These are phyloP conservation scores for Sebastes cheni DNA, from an alignment of 2,797 vertebrate species.

Conservation along the genomic window DNA sequence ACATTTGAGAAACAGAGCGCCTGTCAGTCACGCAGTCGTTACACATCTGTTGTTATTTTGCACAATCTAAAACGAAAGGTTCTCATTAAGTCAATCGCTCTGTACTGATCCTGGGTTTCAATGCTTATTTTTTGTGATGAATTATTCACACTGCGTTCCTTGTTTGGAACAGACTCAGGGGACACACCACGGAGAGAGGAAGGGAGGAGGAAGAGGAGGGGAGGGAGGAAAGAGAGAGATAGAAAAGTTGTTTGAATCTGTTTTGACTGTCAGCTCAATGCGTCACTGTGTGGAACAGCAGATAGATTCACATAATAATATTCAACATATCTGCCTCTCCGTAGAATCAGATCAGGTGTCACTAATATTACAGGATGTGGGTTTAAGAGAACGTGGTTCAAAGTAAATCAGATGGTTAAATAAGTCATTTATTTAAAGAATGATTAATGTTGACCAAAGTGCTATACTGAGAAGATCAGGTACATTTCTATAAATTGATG, in stretches of 20 bases:
- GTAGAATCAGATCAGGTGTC: conserved; percentile 2
- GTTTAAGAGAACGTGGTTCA: neutral
- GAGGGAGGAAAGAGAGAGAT: neutral
- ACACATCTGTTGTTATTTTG: conserved; percentile 24
- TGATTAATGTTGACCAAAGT: neutral
- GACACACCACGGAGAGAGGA: neutral
- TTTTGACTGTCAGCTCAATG: conserved; percentile 21
- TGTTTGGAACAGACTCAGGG: conserved; percentile 44
- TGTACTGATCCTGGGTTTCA: conserved; percentile 26
- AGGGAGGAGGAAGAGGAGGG: neutral
- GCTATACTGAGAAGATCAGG: neutral
- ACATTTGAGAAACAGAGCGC: conserved; percentile 5
- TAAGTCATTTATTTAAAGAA: neutral
- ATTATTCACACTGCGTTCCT: conserved; percentile 59
- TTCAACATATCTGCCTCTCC: neutral
- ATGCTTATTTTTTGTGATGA: conserved; percentile 53
- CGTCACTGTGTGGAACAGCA: neutral
- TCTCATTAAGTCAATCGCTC: conserved; percentile 48
- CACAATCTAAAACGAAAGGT: conserved; percentile 24
- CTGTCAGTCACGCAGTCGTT: conserved; percentile 14
- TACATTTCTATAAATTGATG: neutral
- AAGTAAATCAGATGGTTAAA: neutral
- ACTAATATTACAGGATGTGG: neutral
- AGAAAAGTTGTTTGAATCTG: conserved; percentile 28
- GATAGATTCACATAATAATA: conserved; percentile 6